Conservation (phyloP, 2,797 vertebrate genomes). For the Etheostoma nigrum region DNA sequence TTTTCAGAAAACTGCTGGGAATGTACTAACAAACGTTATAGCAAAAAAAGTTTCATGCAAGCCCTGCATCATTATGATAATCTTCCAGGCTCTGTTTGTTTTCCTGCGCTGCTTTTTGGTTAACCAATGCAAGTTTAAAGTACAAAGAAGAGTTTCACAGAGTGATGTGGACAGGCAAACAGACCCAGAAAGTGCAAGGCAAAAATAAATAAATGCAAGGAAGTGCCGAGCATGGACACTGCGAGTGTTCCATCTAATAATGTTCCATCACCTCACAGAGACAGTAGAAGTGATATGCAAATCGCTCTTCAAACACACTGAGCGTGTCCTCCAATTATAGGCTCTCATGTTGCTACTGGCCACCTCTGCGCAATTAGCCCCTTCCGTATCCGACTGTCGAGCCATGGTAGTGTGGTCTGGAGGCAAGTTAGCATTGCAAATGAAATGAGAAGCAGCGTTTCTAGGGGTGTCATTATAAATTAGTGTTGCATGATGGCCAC, state of each 20-base stretch:
- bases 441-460: conserved; percentile 72
- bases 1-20: background rate
- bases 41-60: conserved; percentile 16
- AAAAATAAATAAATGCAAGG: conserved; percentile 48
- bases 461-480: conserved; percentile 77
- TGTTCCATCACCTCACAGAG: conserved; percentile 71
- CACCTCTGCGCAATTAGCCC: conserved; percentile 80
- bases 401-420: conserved; percentile 62
- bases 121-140: conserved; percentile 23
- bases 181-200: conserved; percentile 21
- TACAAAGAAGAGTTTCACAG: conserved; percentile 18
- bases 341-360: conserved; percentile 77
- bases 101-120: background rate
- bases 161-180: conserved; percentile 6
- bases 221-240: conserved; percentile 38
- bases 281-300: conserved; percentile 78
- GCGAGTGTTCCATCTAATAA: conserved; percentile 72
- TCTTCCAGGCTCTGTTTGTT: background rate
- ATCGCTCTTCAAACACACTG: conserved; percentile 72
- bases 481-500: conserved; percentile 77
- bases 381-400: conserved; percentile 60
- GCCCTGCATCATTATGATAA: conserved; percentile 12
- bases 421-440: conserved; percentile 77
- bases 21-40: background rate
- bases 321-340: conserved; percentile 78